Evolutionary conservation across 2,888 invertebrate species (phyloP), one percentile per base, ranked within the genome.

Genomic region (Folsomia candida): DNA sequence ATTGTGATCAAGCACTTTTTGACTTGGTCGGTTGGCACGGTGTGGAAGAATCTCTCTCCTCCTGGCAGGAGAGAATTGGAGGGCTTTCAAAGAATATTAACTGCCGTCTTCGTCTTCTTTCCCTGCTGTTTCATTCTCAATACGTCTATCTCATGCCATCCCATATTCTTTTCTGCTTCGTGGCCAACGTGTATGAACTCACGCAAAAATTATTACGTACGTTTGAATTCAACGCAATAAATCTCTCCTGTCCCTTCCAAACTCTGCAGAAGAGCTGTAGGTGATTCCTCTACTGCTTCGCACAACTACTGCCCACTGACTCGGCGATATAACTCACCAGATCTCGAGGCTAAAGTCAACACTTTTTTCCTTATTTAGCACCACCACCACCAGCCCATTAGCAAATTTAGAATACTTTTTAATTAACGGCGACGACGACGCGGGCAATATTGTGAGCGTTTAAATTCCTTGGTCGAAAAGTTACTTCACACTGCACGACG

Each of bases 121-220:
- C 18, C 65, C 65, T 54, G 65, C 65, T 65, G 65, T 57, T 65
- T 57, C 25, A 26, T 37, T 37, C 37, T 37, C 37, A 9, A 37
- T 14, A 37, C n/a, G n/a, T n/a, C n/a, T n/a, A n/a, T n/a, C n/a
- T n/a, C n/a, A n/a, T n/a, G n/a, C 14, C 37, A 37, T 37, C 37
- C 37, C 58, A 59, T 62, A 51, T 26, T 51, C 37, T 14, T 37
- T 59, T 68, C 70, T 70, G 70, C 70, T 70, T 67, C n/a, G n/a
- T 70, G 67, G 66, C 69, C 65, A 72, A 75, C 70, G 67, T 64
- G 67, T 65, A 70, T 68, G 68, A 72, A 72, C 75, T 70, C 72
- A 72, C 67, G 75, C 72, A 70, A 75, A 74, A 75, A 72, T 75
- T 75, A 72, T 75, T 75, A 75, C 72, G 70, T 70, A 25, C 62